These are phyloP conservation scores for Philereme transversata DNA, from an alignment of 2,888 invertebrate species.

Conservation along the genomic window DNA sequence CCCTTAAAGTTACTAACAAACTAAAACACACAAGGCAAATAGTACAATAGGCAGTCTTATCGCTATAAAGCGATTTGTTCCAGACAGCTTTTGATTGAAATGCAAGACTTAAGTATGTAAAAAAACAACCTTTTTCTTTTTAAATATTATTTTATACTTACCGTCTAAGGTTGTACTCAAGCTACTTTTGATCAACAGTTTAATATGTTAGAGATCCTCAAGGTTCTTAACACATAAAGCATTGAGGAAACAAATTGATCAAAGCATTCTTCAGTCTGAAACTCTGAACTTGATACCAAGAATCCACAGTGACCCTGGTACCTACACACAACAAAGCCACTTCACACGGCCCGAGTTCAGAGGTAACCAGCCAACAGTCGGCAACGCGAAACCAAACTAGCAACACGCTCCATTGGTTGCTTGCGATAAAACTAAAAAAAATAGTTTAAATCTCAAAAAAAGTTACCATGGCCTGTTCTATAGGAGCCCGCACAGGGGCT, in stretches of 20 bases:
- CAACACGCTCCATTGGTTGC: conserved; percentile 64
- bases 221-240: no score
- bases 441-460: conserved; percentile 1
- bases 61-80: no score
- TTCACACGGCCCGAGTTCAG: conserved; percentile 75
- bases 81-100: no score
- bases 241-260: background rate
- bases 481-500: conserved; percentile 3
- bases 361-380: conserved; percentile 64
- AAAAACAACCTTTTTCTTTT: no score
- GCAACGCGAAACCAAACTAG: conserved; percentile 64
- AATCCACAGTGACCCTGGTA: conserved; percentile 36
- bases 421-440: conserved; percentile 8
- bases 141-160: no score
- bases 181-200: no score
- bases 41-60: no score
- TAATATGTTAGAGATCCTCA: no score
- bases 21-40: no score
- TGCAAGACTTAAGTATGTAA: no score
- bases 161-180: no score
- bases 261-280: conserved; percentile 23
- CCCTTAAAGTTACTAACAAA: no score
- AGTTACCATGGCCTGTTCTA: conserved; percentile 59
- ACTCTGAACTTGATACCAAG: conserved; percentile 38
- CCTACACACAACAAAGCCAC: conserved; percentile 56